Conservation (phyloP, 64 coral and sea anemone species). For the Montipora efflorescens region DNA sequence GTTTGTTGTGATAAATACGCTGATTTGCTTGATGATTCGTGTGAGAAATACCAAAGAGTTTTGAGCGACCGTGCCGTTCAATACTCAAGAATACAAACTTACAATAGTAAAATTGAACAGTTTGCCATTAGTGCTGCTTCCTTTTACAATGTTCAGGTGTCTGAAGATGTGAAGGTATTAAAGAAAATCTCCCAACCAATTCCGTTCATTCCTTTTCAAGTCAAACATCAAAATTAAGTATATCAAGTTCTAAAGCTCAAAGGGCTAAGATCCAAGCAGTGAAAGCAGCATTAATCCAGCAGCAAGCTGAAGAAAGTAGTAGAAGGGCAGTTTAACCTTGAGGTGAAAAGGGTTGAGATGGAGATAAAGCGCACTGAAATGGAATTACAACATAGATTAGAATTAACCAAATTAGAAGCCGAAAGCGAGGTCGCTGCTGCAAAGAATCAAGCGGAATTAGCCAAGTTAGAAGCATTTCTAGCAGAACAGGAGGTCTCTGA, state of each 20-base stretch:
- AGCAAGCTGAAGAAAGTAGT: no score
- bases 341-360: no score
- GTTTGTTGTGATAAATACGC: not conserved
- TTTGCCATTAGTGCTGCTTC: not conserved
- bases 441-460: conserved; percentile 27
- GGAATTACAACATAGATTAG: not conserved
- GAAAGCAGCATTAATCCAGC: not conserved
- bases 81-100: not conserved
- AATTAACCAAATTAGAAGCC: conserved; percentile 1
- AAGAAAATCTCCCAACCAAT: not conserved
- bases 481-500: not conserved
- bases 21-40: no score
- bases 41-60: not conserved
- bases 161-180: no score
- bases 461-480: not conserved
- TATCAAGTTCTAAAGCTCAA: not conserved
- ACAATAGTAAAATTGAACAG: not conserved
- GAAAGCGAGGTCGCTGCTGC: conserved; percentile 26
- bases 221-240: not conserved
- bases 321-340: no score
- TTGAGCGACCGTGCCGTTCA: not conserved
- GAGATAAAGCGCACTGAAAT: no score
- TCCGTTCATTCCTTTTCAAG: not conserved
- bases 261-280: not conserved
- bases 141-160: not conserved